These are phyloP conservation scores for Illadopsis cleaveri DNA, from an alignment of 2,113 vertebrate genomes.

Conservation along the genomic window DNA sequence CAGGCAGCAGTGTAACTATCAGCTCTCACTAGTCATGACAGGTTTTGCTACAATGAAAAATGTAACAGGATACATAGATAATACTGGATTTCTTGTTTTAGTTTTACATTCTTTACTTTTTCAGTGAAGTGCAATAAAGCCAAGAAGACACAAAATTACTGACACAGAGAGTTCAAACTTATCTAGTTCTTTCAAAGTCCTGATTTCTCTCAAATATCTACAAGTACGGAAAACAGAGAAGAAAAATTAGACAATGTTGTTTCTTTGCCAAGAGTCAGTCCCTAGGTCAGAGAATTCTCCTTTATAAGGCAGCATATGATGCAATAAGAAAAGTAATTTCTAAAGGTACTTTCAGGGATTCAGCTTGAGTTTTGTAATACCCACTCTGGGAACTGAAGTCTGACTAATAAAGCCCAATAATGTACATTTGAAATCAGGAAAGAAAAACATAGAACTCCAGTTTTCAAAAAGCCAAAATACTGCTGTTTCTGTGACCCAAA, in stretches of 20 bases:
- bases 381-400: background rate
- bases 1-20: background rate
- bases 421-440: background rate
- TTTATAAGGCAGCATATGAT: background rate
- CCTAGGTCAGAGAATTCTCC: background rate
- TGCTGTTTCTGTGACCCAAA: background rate
- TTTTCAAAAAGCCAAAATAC: background rate
- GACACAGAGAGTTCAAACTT: background rate
- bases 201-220: background rate
- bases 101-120: constrained; percentile 16
- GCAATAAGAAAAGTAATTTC: constrained; percentile 2
- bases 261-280: background rate
- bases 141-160: background rate
- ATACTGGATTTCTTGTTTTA: background rate
- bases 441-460: background rate
- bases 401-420: background rate
- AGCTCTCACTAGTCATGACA: background rate
- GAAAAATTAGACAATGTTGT: background rate
- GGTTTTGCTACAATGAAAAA: constrained; percentile 17
- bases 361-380: background rate
- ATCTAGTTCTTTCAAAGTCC: background rate
- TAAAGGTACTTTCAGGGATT: background rate
- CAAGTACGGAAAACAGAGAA: background rate
- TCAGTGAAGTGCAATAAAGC: background rate
- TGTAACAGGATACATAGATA: background rate